A percentile compares a stretch with the other conserved stretches of the same genome.
phyloP scores from a whole-genome alignment of 2,113 vertebrate species.

The Hypanus sabinus region DNA sequence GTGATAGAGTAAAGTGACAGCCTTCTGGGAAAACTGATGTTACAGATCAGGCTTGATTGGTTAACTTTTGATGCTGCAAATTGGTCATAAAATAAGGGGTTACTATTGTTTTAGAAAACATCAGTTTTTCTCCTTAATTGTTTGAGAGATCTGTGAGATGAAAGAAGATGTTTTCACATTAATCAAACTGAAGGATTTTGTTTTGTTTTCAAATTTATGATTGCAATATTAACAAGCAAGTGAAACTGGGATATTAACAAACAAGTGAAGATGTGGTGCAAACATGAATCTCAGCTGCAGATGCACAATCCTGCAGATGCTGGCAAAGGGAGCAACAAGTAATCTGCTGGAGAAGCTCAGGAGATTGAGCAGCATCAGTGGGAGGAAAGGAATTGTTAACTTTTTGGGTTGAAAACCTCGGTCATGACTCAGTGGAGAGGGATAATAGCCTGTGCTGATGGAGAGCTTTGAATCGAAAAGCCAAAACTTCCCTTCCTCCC shows the following conservation, averaged over 20 bases:
- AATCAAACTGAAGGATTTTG: not conserved
- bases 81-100: not conserved
- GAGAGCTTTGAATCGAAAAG: too few species aligned
- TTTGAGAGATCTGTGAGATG: too few species aligned
- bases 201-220: not conserved
- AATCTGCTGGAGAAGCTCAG: too few species aligned
- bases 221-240: not conserved
- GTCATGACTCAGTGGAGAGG: too few species aligned
- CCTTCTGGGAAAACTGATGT: not conserved
- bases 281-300: not conserved
- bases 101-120: too few species aligned
- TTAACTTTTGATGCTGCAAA: not conserved
- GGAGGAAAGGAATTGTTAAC: too few species aligned
- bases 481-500: too few species aligned
- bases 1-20: not conserved
- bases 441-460: too few species aligned
- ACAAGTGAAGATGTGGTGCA: not conserved
- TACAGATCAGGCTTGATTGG: not conserved
- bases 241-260: not conserved
- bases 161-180: not conserved
- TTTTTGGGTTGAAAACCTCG: too few species aligned
- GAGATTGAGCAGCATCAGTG: too few species aligned
- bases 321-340: too few species aligned
- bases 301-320: too few species aligned
- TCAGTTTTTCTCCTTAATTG: not conserved